These are phyloP conservation scores for Octopus sinensis DNA, from an alignment of 1,140 invertebrate genomes.

Conservation along the genomic window DNA sequence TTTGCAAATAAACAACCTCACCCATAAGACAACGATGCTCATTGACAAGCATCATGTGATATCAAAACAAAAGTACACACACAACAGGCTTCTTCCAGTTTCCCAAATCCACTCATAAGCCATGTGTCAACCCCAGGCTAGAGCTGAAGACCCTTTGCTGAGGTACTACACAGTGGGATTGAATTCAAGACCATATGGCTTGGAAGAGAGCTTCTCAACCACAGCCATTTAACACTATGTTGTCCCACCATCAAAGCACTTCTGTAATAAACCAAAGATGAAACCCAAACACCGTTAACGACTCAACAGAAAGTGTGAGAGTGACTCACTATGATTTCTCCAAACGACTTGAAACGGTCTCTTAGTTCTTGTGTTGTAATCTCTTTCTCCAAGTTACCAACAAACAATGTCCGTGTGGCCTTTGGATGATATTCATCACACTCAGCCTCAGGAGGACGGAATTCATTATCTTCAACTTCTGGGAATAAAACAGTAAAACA, in stretches of 20 bases:
- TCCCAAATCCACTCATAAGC: too few species aligned
- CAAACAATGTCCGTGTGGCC: slow-evolving; percentile 81
- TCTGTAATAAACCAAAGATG: neutral
- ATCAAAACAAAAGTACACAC: too few species aligned
- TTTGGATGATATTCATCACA: slow-evolving; percentile 94
- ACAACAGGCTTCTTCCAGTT: too few species aligned
- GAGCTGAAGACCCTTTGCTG: too few species aligned
- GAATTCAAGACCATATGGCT: too few species aligned
- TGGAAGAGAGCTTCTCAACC: neutral
- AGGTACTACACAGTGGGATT: too few species aligned
- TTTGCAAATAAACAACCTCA: too few species aligned
- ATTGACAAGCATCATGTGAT: too few species aligned
- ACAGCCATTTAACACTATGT: neutral
- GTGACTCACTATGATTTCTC: slow-evolving; percentile 83
- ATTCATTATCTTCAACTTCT: slow-evolving; percentile 83
- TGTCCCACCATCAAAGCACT: neutral
- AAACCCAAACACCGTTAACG: neutral
- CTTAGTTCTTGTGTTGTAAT: slow-evolving; percentile 82
- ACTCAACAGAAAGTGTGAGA: too few species aligned
- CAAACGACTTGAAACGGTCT: slow-evolving; percentile 89
- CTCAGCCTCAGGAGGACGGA: slow-evolving; percentile 88
- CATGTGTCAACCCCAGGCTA: too few species aligned
- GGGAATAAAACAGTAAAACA: neutral
- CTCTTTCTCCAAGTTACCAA: slow-evolving; percentile 92
- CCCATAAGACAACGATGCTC: too few species aligned